Conservation (phyloP, 2,113 vertebrate species). For the Sinocyclocheilus grahami region DNA sequence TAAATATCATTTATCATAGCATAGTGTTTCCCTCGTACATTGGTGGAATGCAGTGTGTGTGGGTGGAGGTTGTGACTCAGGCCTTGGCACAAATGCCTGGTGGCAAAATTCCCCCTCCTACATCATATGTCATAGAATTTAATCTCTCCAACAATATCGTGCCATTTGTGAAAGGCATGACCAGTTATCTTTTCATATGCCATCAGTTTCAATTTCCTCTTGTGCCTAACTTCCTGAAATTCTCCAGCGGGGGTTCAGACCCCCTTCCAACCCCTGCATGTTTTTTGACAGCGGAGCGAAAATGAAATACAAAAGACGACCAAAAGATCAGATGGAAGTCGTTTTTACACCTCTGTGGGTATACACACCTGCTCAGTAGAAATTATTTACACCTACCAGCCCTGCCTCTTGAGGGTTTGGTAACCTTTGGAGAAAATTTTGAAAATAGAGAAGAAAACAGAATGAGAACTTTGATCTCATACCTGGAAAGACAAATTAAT, state of each 20-base stretch:
- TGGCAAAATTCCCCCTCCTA: constrained; percentile 15
- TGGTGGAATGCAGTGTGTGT: background rate
- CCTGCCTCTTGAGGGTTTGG: background rate
- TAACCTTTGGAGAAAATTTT: background rate
- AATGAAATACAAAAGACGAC: constrained; percentile 21
- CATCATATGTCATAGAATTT: background rate
- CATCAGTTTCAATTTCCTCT: constrained; percentile 23
- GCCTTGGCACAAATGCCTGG: background rate
- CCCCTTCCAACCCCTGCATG: background rate
- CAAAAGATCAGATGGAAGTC: constrained; percentile 17
- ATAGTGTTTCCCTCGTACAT: background rate
- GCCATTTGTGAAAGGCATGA: background rate
- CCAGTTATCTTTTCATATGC: constrained; percentile 21
- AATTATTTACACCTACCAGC: constrained; percentile 27
- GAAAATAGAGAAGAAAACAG: background rate
- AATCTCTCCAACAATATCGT: background rate
- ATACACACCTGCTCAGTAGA: constrained; percentile 26
- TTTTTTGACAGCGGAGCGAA: constrained; percentile 6
- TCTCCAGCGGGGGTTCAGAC: background rate
- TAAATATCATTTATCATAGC: background rate
- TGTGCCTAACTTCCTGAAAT: background rate
- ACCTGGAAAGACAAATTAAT: background rate
- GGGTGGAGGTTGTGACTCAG: constrained; percentile 26
- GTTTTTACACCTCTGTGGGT: constrained; percentile 22
- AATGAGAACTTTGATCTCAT: constrained; percentile 20